Conservation (phyloP, 2,113 vertebrate species). For the Passer domesticus region DNA sequence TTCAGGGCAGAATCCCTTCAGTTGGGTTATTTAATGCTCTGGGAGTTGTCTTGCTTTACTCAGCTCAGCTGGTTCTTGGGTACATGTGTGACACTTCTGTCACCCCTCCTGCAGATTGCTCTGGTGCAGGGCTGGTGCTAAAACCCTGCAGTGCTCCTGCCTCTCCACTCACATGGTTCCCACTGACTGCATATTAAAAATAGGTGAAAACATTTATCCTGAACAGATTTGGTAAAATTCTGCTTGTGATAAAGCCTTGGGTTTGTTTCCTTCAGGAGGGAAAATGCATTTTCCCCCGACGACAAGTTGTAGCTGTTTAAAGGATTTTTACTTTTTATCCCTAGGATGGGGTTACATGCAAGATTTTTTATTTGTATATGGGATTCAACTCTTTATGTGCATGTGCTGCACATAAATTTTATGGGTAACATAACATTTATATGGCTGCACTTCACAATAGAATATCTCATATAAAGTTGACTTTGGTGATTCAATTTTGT, state of each 20-base stretch:
- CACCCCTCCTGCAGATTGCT: neutral
- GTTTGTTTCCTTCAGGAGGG: neutral
- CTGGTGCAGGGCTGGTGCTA: neutral
- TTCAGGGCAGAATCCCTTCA: neutral
- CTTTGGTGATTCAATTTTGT: neutral
- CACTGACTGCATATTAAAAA: neutral
- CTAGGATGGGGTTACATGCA: neutral
- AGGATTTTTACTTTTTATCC: neutral
- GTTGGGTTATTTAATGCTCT: accelerated
- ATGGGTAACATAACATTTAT: neutral
- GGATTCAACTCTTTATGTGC: neutral
- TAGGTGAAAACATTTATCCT: neutral
- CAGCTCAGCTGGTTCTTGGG: neutral
- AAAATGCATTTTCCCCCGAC: neutral
- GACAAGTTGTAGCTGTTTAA: neutral
- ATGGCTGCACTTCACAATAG: neutral
- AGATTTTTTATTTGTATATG: neutral
- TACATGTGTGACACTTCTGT: accelerated
- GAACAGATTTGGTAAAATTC: neutral
- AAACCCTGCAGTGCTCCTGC: neutral
- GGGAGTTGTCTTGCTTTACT: neutral
- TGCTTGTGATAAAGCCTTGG: neutral
- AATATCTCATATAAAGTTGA: neutral
- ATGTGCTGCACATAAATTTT: neutral
- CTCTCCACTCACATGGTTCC: neutral